Evolutionary conservation across 2,888 invertebrate genomes (phyloP), one percentile per base, ranked within the genome.

Genomic region (Philhelius pedissequus): DNA sequence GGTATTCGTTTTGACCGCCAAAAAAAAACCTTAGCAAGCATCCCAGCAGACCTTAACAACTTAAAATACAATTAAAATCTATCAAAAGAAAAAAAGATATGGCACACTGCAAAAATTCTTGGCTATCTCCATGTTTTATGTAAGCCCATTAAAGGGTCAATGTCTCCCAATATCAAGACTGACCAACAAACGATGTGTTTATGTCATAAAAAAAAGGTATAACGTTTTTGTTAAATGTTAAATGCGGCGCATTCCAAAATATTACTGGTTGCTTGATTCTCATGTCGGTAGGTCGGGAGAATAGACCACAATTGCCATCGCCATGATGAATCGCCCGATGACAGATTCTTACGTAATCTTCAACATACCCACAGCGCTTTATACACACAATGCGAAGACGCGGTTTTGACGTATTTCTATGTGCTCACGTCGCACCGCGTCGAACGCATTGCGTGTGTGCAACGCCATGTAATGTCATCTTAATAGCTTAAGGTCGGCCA

Each of bases 401-500:
- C 8, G 9, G 5, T 5, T n/a, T 25, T 20, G 32, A 32, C 52
- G 45, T 50, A 1, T 50, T 20, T 58, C 43, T 27, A 2, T 40
- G 35, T 45, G 35, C 58, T 78, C 70, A 76, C 60, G 75, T 32
- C 20, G 15, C 8, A 3, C 73, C 60, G 62, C 64, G 74, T 70
- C 70, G 40, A 79, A 70, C 60, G 60, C 75, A 73, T 84, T 84
- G 80, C 75, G 80, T 84, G 71, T 76, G 68, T 82, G 60, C 68
- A 54, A 73, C 62, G 62, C 54, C 68, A 69, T 79, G 79, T 80
- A 78, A 78, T 83, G 83, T 84, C 79, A 79, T 79, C 71, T 71
- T 80, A 76, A 68, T 84, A 60, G 70, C 75, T 68, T 80, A 71
- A 84, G 84, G 84, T 80, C 84, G 84, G 79, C 73, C 84, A 76